Conservation (phyloP, 2,797 vertebrate genomes). For the Bryconaethiops microstoma region DNA sequence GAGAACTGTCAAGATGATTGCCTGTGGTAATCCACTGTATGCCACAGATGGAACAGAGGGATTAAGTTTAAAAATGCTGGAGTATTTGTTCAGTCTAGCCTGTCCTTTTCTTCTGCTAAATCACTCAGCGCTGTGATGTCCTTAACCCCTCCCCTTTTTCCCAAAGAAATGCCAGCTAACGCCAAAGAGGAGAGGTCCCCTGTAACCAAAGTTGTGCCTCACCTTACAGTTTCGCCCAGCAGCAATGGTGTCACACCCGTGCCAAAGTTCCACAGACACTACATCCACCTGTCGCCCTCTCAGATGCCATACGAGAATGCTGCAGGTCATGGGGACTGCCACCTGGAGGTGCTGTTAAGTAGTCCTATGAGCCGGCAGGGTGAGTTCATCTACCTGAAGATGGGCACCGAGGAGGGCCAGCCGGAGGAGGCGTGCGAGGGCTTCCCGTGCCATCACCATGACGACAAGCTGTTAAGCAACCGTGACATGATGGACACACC, state of each 20-base stretch:
- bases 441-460: slow-evolving; percentile 79
- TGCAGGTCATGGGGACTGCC: slow-evolving; percentile 76
- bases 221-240: slow-evolving; percentile 86
- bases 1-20: not conserved
- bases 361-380: slow-evolving; percentile 80
- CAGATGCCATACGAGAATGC: slow-evolving; percentile 85
- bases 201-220: slow-evolving; percentile 91
- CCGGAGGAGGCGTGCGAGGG: slow-evolving; percentile 83
- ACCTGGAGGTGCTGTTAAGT: slow-evolving; percentile 88
- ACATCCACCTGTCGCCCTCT: slow-evolving; percentile 78
- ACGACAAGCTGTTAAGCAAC: slow-evolving; percentile 85
- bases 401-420: slow-evolving; percentile 80
- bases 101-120: slow-evolving; percentile 52
- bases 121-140: slow-evolving; percentile 67
- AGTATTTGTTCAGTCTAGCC: slow-evolving; percentile 18
- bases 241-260: slow-evolving; percentile 72
- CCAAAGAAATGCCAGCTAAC: slow-evolving; percentile 95
- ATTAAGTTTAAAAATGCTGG: no score
- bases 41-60: not conserved
- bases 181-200: slow-evolving; percentile 90
- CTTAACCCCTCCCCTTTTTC: slow-evolving; percentile 70
- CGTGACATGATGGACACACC: slow-evolving; percentile 89
- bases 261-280: slow-evolving; percentile 81
- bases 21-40: not conserved
- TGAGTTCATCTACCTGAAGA: slow-evolving; percentile 84